Evolutionary conservation across 2,113 vertebrate species (phyloP).

Genomic region (Pedionomus torquatus): DNA sequence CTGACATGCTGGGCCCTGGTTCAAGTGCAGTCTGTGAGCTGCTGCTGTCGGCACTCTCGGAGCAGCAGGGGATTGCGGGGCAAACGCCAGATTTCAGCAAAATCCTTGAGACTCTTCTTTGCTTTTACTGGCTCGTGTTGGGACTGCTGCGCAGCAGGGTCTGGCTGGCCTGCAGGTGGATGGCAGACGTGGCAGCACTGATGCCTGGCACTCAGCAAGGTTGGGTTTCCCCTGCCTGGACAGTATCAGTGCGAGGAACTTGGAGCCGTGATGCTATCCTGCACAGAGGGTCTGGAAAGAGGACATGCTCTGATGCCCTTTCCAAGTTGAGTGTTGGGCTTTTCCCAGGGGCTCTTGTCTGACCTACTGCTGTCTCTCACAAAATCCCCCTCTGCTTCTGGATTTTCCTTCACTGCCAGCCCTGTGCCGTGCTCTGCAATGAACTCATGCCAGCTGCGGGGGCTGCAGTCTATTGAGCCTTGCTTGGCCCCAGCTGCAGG

Average conservation of each 20-base stretch:
- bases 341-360: background rate
- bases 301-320: background rate
- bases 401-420: background rate
- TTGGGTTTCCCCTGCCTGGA: background rate
- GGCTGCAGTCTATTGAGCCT: background rate
- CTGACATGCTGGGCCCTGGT: background rate
- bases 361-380: background rate
- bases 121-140: background rate
- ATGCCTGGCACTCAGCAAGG: background rate
- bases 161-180: background rate
- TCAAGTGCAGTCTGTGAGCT: background rate
- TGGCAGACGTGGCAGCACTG: background rate
- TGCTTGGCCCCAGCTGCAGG: fast-evolving
- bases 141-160: background rate
- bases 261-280: background rate
- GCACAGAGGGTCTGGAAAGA: background rate
- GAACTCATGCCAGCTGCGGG: background rate
- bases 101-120: background rate
- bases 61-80: background rate
- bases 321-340: background rate
- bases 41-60: background rate
- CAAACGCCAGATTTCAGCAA: background rate
- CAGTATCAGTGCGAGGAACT: fast-evolving
- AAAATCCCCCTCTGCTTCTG: background rate
- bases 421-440: background rate